Percentiles rank a stretch among this genome's conserved stretches.
Conservation (phyloP, 2,113 vertebrate species). For the Rhabdornis inornatus region DNA sequence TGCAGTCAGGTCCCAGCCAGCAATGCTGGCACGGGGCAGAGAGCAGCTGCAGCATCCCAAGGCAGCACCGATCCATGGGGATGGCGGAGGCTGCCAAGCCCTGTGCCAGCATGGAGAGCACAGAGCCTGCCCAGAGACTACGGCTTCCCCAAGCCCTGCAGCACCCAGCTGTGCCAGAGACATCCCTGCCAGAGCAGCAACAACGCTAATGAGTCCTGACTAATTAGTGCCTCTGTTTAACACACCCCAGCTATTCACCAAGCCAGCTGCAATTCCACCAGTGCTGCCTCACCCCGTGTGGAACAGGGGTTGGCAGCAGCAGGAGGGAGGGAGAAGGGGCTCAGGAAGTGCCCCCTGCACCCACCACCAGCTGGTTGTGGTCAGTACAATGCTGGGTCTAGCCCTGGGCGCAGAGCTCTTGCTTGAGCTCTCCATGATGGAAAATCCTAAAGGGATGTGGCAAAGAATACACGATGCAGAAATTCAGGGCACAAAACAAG, state of each 20-base stretch:
- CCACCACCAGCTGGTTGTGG: background rate
- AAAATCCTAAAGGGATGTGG: background rate
- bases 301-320: background rate
- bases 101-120: background rate
- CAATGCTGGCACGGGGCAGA: rapidly evolving
- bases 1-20: background rate
- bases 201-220: background rate
- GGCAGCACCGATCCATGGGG: background rate
- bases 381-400: background rate
- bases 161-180: background rate
- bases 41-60: background rate
- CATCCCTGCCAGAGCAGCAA: background rate
- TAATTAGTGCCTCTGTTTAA: background rate
- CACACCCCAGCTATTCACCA: background rate
- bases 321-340: background rate
- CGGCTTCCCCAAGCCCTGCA: background rate
- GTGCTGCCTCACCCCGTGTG: rapidly evolving
- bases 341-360: background rate
- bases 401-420: background rate
- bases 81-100: background rate
- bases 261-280: background rate
- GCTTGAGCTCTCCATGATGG: background rate
- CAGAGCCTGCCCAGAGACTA: background rate
- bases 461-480: rapidly evolving
- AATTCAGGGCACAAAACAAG: background rate